Conservation (phyloP, 2,888 invertebrate genomes). For the Melipona bicolor region DNA sequence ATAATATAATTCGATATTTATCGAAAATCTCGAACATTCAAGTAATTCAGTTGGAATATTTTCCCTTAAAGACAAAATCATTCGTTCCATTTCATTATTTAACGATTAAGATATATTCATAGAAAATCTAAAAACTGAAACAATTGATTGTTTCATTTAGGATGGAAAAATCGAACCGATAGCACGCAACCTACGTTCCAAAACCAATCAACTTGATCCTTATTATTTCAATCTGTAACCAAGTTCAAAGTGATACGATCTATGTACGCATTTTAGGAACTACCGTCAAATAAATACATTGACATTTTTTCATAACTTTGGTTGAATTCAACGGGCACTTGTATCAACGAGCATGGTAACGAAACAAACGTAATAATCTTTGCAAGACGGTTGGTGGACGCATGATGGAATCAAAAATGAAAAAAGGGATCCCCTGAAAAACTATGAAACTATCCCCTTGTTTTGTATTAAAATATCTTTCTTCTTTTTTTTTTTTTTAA, state of each 20-base stretch:
- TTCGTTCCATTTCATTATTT: not conserved
- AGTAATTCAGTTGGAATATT: not conserved
- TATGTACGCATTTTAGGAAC: not conserved
- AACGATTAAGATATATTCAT: not conserved
- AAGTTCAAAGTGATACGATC: not conserved
- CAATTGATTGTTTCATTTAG: not conserved
- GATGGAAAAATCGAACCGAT: not conserved
- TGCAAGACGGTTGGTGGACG: not conserved
- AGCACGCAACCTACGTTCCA: not conserved
- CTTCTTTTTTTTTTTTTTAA: not conserved
- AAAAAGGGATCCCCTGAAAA: not conserved
- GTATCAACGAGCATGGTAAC: conserved; percentile 3
- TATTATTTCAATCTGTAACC: not conserved
- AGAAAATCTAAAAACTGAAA: not conserved
- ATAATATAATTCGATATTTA: not conserved
- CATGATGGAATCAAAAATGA: not conserved
- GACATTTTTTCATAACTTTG: not conserved
- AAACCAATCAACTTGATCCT: not conserved
- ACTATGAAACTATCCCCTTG: not conserved
- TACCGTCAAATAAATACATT: not conserved
- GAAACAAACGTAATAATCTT: conserved; percentile 14
- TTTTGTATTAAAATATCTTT: not conserved
- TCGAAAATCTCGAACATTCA: not conserved
- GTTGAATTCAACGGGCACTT: not conserved
- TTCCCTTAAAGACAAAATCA: not conserved